Evolutionary conservation across 2,113 vertebrate species (phyloP), one percentile per base, ranked within the genome.

Genomic region (Phalacrocorax brasilianus): DNA sequence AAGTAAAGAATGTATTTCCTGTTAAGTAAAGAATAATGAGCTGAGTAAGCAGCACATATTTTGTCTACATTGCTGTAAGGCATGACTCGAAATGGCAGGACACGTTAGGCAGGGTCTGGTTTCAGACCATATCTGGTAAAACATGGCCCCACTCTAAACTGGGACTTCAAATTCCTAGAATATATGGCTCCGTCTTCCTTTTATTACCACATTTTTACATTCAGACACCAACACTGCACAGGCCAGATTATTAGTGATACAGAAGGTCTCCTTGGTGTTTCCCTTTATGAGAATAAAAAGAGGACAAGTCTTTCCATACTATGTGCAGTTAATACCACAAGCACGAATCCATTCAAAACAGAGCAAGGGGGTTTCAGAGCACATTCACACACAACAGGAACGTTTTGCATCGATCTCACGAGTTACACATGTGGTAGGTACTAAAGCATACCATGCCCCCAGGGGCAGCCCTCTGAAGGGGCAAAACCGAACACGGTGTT

Each of bases 61-160:
- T n/a, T 70, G 33, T 19, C 50, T 20, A 9, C 14, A 5, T 17
- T 33, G 68, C 63, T 62, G 61, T 9, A 58, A 61, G 84, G 40
- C 40, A 20, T 1, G 8, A 76, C 38, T 58, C 1, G 3, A 47
- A 88, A 63, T 4, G 4, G 30, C 50, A 82, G 63, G 30, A 17
- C 0, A 2, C 0, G 0, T n/a, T 11, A 44, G 7, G 42, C 16
- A 76, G 3, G 9, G 32, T 15, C 55, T 53, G 35, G 11, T 52
- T 68, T 66, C 76, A 58, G 15, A 56, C 16, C 27, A 0, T 4
- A 33, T 8, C 76, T 70, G 45, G 42, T 66, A 63, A 90, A 93
- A 78, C 10, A 14, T 1, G 27, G 21, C 40, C 33, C 35, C 13
- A 14, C 5, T 70, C 45, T 33, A 35, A 77, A 6, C 15, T 30